Evolutionary conservation across 2,888 invertebrate species (phyloP), one percentile per base, ranked within the genome.

Genomic region (Drosophila mimica): DNA sequence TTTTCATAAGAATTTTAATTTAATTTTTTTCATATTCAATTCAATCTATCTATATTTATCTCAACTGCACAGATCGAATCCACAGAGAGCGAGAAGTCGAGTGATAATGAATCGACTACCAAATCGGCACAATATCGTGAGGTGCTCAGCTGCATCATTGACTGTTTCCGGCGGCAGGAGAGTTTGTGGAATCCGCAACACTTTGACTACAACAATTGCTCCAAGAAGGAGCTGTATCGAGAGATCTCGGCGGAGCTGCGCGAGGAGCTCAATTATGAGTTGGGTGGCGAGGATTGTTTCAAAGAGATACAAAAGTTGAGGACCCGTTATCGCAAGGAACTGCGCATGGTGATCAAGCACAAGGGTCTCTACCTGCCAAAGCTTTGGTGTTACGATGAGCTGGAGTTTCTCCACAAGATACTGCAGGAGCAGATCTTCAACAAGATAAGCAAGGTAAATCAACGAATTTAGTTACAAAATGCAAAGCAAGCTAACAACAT

Each of bases 351-450:
- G 9, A 84, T 90, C 66, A 91, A 87, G 51, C 85, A 83, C 43
- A 91, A 91, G 61, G 91, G 92, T 4, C 68, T 90, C 28, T 91
- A 92, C 59, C 60, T 90, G 65, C 90, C 91, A 4, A 91, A 91
- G 43, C 76, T 91, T 9, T 91, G 91, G 91, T 91, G 92, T 61
- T 91, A 91, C 57, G 91, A 92, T 62, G 83, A 91, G 59, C 81
- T 91, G 73, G 91, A 92, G 33, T 91, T 91, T 61, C 72, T 91
- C 28, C 83, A 89, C 5, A 83, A 87, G 11, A 82, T 86, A 34
- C 67, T 91, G 13, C 90, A 91, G 31, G 87, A 91, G 5, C 91
- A 91, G 60, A 83, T 91, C 46, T 83, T 76, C 17, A 85, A 83
- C 6, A 83, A 88, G 63, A 81, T 88, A 11, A 83, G 80, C 72